Base-by-base conservation (phyloP, 1,140 invertebrate genomes). In the Wiebesia pumilae region DNA sequence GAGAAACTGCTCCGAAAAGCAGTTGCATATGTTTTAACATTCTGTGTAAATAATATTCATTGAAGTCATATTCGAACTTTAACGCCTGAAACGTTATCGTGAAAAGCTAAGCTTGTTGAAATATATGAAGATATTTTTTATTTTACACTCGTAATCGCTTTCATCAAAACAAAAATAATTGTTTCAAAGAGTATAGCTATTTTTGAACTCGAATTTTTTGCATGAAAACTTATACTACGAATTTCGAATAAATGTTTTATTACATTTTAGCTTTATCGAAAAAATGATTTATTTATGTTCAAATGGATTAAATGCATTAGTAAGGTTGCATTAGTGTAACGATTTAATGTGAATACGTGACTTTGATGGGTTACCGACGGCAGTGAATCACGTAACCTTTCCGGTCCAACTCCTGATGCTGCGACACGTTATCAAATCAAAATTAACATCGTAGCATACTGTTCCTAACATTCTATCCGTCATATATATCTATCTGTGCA, bases 341-440 rank as follows among this genome's bases (percentile, higher is more conserved):
- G 83, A 84, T 84, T 84, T 84, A 84, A 84, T 78, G 83, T 38
- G 73, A 65, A 58, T 84, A 79, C 83, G 83, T 84, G 75, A 84
- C 83, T 79, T 84, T 84, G 83, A 84, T 69, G 77, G 58, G n/a
- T 79, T 84, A 79, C 83, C 30, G 71, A 33, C 43, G 75, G 38
- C 62, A 69, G 62, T 84, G 83, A 84, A 79, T 84, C 83, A 84
- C 84, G 84, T 85, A 81, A 81, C 84, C 62, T 81, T 85, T 81
- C 62, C 30, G 79, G 78, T 73, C 67, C 78, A 73, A 81, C 81
- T 85, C 30, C 69, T 78, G 87, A 84, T 84, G 79, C 84, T 27
- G 81, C 80, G 81, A 86, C 35, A 81, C 84, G 88, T 89, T 87
- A 89, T 89, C 88, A 83, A 89, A 87, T 88, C 80, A 88, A 89